A percentile compares a stretch with the other conserved stretches of the same genome.
Conservation (phyloP, 2,888 invertebrate genomes). For the Clitarchus hookeri region DNA sequence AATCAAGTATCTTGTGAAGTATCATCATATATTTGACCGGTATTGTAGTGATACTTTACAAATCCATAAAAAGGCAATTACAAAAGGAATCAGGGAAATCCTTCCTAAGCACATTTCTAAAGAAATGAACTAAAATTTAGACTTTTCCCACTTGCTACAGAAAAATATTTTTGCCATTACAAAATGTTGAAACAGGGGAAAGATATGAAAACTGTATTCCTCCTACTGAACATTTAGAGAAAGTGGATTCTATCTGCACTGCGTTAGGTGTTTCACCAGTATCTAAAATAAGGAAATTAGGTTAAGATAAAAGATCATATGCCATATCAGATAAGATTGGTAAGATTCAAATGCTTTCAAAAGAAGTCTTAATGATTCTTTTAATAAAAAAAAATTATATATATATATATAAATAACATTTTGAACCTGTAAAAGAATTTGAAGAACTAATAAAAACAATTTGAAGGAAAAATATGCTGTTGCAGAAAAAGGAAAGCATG, state of each 20-base stretch:
- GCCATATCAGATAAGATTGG: not conserved
- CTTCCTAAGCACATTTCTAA: conserved; percentile 5
- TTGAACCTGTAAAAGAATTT: not conserved
- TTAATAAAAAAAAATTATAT: too few species aligned
- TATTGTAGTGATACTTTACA: conserved; percentile 21
- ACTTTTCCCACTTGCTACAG: not conserved
- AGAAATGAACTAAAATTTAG: conserved; percentile 22
- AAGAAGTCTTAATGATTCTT: not conserved
- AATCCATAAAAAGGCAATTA: not conserved
- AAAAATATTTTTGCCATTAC: not conserved
- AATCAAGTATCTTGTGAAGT: conserved; percentile 18
- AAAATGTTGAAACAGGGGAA: conserved; percentile 2
- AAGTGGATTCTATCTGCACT: not conserved
- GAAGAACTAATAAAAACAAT: conserved; percentile 11
- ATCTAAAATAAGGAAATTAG: conserved; percentile 18
- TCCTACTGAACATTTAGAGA: not conserved
- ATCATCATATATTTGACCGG: not conserved
- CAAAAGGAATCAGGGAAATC: not conserved
- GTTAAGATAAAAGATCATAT: not conserved
- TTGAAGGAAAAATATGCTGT: not conserved
- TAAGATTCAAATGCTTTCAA: not conserved
- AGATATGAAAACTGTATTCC: not conserved
- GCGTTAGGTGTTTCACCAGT: not conserved
- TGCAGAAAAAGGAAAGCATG: not conserved
- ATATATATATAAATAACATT: too few species aligned